Evolutionary conservation across 2,888 invertebrate genomes (phyloP).

Genomic region (Scotopteryx bipunctaria): DNA sequence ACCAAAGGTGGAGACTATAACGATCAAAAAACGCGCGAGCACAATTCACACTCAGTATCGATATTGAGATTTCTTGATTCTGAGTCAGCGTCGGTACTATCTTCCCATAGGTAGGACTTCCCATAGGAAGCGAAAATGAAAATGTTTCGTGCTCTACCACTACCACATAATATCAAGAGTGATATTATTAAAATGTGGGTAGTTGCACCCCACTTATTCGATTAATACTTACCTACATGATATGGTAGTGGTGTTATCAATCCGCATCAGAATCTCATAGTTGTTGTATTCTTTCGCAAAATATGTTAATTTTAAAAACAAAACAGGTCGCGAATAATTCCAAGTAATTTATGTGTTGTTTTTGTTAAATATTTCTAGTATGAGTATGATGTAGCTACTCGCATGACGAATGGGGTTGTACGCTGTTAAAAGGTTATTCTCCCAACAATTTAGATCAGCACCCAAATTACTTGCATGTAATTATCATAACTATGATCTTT

Average conservation of each 20-base stretch:
- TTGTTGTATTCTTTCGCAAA: neutral
- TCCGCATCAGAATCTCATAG: neutral
- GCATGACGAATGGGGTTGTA: too few relatives aligned
- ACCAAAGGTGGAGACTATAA: too few relatives aligned
- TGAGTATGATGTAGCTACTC: too few relatives aligned
- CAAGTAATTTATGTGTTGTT: neutral
- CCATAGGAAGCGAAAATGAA: neutral
- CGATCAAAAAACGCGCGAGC: neutral
- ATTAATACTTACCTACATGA: too few relatives aligned
- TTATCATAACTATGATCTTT: neutral
- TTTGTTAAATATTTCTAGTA: too few relatives aligned
- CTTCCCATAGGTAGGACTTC: neutral
- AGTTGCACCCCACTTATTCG: too few relatives aligned
- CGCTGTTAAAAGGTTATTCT: neutral
- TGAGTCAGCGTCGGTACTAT: neutral
- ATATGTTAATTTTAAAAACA: too few relatives aligned
- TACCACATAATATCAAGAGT: neutral
- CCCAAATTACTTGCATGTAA: neutral
- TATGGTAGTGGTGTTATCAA: neutral
- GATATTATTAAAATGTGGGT: neutral
- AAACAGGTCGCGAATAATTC: neutral
- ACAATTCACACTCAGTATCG: neutral
- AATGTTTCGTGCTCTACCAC: neutral
- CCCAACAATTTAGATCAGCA: neutral
- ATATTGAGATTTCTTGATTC: neutral